phyloP scores from a whole-genome alignment of 2,888 invertebrate genomes.

The Napeogenes inachia region DNA sequence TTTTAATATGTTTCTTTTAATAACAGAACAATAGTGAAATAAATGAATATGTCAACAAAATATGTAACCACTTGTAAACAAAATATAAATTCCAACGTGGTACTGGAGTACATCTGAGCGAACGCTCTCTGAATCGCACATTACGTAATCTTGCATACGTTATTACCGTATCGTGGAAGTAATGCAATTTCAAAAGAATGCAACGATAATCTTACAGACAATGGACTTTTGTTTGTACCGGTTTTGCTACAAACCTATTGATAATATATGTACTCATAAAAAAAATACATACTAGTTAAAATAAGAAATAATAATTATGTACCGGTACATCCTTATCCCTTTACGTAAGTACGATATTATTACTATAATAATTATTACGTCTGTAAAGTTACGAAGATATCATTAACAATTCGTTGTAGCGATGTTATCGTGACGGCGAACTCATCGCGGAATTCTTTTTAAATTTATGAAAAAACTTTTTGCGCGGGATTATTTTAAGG shows the following conservation, averaged over 20 bases:
- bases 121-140: constrained; percentile 34
- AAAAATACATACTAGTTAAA: too few relatives aligned
- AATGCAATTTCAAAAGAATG: constrained; percentile 51
- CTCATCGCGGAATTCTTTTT: constrained; percentile 63
- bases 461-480: constrained; percentile 54
- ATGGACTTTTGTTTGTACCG: constrained; percentile 27
- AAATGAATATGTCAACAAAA: too few relatives aligned
- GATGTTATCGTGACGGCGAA: constrained; percentile 45
- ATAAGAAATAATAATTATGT: too few relatives aligned
- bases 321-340: too few relatives aligned
- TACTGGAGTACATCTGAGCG: constrained; percentile 8
- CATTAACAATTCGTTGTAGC: constrained; percentile 67
- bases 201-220: constrained; percentile 33
- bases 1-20: too few relatives aligned
- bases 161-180: constrained; percentile 39
- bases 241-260: neutral
- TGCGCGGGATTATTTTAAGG: constrained; percentile 62
- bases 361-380: constrained; percentile 46
- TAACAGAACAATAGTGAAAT: too few relatives aligned
- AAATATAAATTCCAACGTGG: neutral
- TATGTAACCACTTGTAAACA: neutral
- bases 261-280: too few relatives aligned
- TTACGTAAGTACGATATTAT: too few relatives aligned
- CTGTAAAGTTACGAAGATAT: constrained; percentile 45
- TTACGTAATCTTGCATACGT: constrained; percentile 51